A percentile compares a stretch with the other conserved stretches of the same genome.
These are phyloP conservation scores for Monochamus alternatus DNA, from an alignment of 2,888 invertebrate species.

Conservation along the genomic window DNA sequence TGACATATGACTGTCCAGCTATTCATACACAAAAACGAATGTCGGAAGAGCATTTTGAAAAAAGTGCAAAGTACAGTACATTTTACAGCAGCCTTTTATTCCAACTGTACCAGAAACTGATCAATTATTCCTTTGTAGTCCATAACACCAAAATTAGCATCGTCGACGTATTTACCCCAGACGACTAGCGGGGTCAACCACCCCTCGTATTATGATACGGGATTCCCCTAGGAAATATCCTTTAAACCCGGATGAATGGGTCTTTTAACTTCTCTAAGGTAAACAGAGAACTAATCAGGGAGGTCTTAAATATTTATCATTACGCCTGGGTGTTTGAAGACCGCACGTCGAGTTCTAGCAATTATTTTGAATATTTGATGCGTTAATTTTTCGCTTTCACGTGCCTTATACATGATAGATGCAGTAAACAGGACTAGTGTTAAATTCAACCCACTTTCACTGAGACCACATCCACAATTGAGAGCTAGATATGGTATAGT, in stretches of 20 bases:
- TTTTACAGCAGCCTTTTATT: background rate
- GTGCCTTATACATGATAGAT: background rate
- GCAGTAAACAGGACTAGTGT: background rate
- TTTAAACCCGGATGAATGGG: conserved; percentile 37
- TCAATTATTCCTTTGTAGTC: conserved; percentile 2
- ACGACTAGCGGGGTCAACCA: conserved; percentile 38
- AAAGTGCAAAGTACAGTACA: background rate
- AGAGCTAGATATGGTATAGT: background rate
- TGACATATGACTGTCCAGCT: too few species aligned
- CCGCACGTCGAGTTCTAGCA: conserved; percentile 11
- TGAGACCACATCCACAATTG: background rate
- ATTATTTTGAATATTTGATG: conserved; percentile 37
- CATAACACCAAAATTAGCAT: conserved; percentile 29
- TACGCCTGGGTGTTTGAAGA: background rate
- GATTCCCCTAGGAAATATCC: conserved; percentile 36
- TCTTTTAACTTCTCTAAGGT: conserved; percentile 40
- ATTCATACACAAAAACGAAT: too few species aligned
- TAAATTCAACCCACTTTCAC: background rate
- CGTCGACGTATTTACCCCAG: conserved; percentile 18
- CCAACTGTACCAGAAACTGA: background rate
- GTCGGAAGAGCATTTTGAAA: background rate
- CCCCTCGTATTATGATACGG: conserved; percentile 31
- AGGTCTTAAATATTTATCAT: conserved; percentile 35
- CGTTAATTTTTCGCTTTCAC: conserved; percentile 6
- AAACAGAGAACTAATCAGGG: conserved; percentile 36